These are phyloP conservation scores for Melanotaenia duboulayi DNA, from an alignment of 2,113 vertebrate genomes.

Conservation along the genomic window DNA sequence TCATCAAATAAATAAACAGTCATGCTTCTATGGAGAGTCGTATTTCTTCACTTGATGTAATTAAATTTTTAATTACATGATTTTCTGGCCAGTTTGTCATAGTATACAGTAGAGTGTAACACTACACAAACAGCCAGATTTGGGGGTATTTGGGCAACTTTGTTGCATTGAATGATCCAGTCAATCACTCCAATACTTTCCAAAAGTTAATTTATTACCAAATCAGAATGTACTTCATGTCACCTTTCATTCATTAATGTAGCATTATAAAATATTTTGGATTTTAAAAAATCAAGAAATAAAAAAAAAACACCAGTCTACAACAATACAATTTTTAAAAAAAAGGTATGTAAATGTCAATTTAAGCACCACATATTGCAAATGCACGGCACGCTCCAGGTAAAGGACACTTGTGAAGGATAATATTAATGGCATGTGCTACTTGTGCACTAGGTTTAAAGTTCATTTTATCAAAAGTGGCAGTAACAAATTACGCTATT, in stretches of 20 bases:
- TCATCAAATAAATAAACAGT: conserved; percentile 3
- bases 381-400: not conserved
- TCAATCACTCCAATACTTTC: not conserved
- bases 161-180: not conserved
- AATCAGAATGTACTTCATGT: not conserved
- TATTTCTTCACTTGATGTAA: not conserved
- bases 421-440: not conserved
- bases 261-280: not conserved
- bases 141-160: not conserved
- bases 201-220: not conserved
- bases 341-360: not conserved
- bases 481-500: conserved; percentile 10
- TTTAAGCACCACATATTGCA: not conserved
- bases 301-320: not conserved
- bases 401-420: not conserved
- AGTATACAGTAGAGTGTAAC: not conserved
- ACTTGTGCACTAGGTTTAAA: not conserved
- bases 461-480: not conserved
- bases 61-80: conserved; percentile 10
- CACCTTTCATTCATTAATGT: not conserved
- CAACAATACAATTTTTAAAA: too few relatives aligned
- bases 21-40: not conserved
- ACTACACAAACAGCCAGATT: too few relatives aligned
- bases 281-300: not conserved
- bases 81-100: not conserved